phyloP scores from a whole-genome alignment of 1,140 invertebrate species.

The Drosophila varians region DNA sequence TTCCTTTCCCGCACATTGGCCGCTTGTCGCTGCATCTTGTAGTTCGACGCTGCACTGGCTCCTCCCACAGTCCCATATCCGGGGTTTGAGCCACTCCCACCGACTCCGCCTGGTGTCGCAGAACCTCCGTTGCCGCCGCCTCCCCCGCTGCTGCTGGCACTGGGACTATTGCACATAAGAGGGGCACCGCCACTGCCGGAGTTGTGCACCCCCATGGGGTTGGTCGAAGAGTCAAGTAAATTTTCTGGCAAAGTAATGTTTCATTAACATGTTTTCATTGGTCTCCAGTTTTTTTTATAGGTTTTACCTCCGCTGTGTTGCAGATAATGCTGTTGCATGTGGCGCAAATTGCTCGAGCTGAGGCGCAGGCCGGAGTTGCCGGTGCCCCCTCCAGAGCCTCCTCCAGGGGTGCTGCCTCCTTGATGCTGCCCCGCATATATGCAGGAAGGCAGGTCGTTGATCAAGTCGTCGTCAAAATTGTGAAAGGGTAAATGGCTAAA shows the following conservation, averaged over 20 bases:
- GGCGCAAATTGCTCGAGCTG: conserved; percentile 72
- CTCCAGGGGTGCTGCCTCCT: conserved; percentile 17
- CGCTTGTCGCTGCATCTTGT: conserved; percentile 93
- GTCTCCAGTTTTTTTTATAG: background rate
- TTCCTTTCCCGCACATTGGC: conserved; percentile 97
- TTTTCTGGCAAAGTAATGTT: conserved; percentile 49
- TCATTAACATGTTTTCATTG: background rate
- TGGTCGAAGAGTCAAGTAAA: conserved; percentile 73
- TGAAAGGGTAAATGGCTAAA: conserved; percentile 78
- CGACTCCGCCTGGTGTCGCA: conserved; percentile 20
- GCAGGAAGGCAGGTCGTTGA: conserved; percentile 82
- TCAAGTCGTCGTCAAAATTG: conserved; percentile 81
- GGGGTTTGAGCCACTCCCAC: conserved; percentile 28
- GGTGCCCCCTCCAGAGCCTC: conserved; percentile 16
- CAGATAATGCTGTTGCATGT: conserved; percentile 82
- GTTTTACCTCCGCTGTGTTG: conserved; percentile 67
- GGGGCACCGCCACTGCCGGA: conserved; percentile 47
- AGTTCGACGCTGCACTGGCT: conserved; percentile 88
- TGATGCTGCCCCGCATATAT: conserved; percentile 79
- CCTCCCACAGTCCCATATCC: conserved; percentile 74
- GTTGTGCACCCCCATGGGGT: conserved; percentile 46
- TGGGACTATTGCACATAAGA: conserved; percentile 77
- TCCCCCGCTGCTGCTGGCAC: conserved; percentile 64
- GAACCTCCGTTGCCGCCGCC: conserved; percentile 29
- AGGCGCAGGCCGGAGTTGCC: conserved; percentile 57